Percentiles rank a stretch among this genome's conserved stretches.
phyloP scores from a whole-genome alignment of 2,797 vertebrate genomes.

The Myotis findleyi region DNA sequence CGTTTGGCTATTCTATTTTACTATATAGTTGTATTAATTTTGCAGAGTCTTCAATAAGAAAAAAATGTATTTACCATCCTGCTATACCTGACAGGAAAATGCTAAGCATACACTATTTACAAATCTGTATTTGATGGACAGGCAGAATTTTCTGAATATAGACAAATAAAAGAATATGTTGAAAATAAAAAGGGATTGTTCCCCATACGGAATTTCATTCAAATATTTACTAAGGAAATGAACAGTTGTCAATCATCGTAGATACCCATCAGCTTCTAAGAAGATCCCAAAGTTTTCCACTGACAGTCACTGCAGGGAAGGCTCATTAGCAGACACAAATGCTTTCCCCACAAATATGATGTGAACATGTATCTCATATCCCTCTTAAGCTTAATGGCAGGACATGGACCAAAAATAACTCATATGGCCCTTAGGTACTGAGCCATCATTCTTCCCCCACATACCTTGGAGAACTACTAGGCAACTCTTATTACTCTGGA shows the following conservation, averaged over 20 bases:
- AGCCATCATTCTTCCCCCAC: neutral
- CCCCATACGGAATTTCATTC: neutral
- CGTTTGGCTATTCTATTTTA: neutral
- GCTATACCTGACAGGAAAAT: neutral
- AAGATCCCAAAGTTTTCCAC: neutral
- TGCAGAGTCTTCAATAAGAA: neutral
- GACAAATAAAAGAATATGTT: neutral
- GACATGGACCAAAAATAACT: neutral
- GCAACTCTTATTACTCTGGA: neutral
- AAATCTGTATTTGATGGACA: constrained; percentile 7
- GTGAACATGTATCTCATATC: neutral
- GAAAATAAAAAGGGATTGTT: neutral
- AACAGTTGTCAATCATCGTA: neutral
- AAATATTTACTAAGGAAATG: constrained; percentile 2
- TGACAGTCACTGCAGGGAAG: neutral
- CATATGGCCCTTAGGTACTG: neutral
- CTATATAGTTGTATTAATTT: neutral
- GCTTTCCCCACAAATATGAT: neutral
- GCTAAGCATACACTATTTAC: neutral
- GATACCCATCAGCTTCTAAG: neutral
- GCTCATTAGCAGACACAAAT: neutral
- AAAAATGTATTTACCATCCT: neutral
- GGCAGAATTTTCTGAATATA: constrained; percentile 18
- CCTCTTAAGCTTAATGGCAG: neutral
- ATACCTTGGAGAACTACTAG: neutral